phyloP scores from a whole-genome alignment of 2,888 invertebrate genomes.

The Charanyca ferruginea region DNA sequence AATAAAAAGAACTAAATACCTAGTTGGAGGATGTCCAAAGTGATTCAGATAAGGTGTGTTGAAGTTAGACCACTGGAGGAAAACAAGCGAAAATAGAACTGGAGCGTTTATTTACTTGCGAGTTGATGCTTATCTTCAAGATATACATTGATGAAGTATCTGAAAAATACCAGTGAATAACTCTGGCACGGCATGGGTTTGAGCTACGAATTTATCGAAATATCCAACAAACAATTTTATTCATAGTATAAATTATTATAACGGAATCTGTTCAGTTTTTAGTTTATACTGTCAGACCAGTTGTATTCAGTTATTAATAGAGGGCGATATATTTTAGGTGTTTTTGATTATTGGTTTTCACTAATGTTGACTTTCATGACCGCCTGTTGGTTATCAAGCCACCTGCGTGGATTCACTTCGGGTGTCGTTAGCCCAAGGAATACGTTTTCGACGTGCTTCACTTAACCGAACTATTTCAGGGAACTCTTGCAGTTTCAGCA shows the following conservation, averaged over 20 bases:
- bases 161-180: conserved; percentile 11
- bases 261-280: neutral
- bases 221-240: conserved; percentile 11
- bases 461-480: conserved; percentile 26
- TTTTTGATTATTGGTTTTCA: conserved; percentile 19
- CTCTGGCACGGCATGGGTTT: neutral
- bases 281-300: neutral
- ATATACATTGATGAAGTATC: conserved; percentile 45
- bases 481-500: conserved; percentile 22
- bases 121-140: conserved; percentile 46
- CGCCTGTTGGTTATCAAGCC: conserved; percentile 23
- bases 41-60: conserved; percentile 63
- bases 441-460: conserved; percentile 52
- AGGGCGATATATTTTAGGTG: neutral
- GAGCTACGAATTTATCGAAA: neutral
- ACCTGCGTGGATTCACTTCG: conserved; percentile 24
- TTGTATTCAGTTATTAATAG: neutral
- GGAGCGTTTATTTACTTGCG: conserved; percentile 46
- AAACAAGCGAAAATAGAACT: conserved; percentile 48
- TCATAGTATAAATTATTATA: neutral
- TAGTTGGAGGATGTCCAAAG: conserved; percentile 74
- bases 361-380: conserved; percentile 19
- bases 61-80: conserved; percentile 54
- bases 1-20: conserved; percentile 71
- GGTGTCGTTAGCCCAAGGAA: conserved; percentile 39